These are phyloP conservation scores for Lepeophtheirus salmonis DNA, from an alignment of 1,140 invertebrate species.

Conservation along the genomic window DNA sequence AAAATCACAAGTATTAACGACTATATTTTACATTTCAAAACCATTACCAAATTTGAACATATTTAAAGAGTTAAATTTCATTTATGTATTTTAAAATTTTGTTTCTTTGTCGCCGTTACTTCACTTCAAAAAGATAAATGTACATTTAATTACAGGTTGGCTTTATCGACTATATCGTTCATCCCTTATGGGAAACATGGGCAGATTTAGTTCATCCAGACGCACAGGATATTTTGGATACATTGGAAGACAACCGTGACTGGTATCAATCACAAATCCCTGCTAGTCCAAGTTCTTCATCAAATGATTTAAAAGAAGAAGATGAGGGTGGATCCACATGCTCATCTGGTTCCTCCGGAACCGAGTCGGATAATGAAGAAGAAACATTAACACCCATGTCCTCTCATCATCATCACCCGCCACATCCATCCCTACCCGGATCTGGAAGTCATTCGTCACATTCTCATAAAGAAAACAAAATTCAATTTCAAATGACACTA, in stretches of 20 bases:
- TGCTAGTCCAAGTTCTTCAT: slow-evolving; percentile 32
- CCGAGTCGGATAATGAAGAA: not conserved
- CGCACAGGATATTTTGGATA: slow-evolving; percentile 91
- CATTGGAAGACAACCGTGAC: slow-evolving; percentile 90
- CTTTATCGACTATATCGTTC: slow-evolving; percentile 98
- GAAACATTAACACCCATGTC: not conserved
- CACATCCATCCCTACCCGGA: not conserved
- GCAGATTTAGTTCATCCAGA: slow-evolving; percentile 95
- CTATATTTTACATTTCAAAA: no score
- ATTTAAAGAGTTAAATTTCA: no score
- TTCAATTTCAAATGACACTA: slow-evolving; percentile 16
- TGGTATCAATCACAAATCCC: slow-evolving; percentile 71
- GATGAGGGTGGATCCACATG: slow-evolving; percentile 19
- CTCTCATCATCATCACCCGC: not conserved
- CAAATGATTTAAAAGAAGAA: slow-evolving; percentile 26
- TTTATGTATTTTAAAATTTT: no score
- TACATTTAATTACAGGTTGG: slow-evolving; percentile 48
- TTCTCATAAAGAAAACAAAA: not conserved
- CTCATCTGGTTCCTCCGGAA: no score
- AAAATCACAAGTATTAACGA: slow-evolving; percentile 70
- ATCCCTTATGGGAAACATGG: slow-evolving; percentile 98
- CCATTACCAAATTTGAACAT: no score
- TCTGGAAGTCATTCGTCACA: no score
- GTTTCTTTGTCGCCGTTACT: not conserved
- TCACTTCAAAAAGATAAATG: no score